Percentiles rank a stretch among this genome's conserved stretches.
These are phyloP conservation scores for Charina bottae DNA, from an alignment of 2,113 vertebrate genomes.

Conservation along the genomic window DNA sequence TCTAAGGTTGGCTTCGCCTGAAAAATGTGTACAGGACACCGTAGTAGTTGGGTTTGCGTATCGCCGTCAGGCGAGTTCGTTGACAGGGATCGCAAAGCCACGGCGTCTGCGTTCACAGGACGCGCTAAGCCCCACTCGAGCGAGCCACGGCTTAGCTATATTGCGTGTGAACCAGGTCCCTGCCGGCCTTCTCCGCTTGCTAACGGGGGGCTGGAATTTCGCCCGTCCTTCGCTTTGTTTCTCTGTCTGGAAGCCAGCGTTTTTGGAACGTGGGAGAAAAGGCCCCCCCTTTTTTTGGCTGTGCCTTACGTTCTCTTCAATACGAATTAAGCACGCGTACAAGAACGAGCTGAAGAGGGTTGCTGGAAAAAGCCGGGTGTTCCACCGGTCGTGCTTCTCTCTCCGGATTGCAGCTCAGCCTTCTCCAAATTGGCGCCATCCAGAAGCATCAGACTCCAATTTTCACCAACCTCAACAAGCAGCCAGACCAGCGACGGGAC, in stretches of 20 bases:
- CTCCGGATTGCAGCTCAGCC: not conserved
- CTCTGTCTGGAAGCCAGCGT: not conserved
- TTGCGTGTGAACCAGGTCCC: not conserved
- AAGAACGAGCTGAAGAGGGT: not conserved
- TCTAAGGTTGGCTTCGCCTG: not conserved
- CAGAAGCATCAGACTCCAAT: not conserved
- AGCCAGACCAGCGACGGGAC: not conserved
- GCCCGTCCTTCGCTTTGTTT: not conserved
- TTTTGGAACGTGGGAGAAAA: not conserved
- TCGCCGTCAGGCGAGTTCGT: no score
- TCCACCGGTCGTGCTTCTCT: not conserved
- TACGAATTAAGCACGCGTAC: not conserved
- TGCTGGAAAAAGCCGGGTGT: not conserved
- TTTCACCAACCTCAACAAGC: not conserved
- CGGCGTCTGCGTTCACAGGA: not conserved
- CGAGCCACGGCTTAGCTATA: no score
- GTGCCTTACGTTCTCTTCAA: not conserved
- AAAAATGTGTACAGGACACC: fast-evolving
- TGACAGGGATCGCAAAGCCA: not conserved
- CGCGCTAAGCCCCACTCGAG: no score
- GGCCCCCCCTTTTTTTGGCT: not conserved
- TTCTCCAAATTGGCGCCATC: not conserved
- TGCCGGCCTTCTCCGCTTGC: not conserved
- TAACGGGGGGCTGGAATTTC: not conserved
- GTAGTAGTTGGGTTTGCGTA: not conserved